Conservation (phyloP, 1,140 invertebrate species). For the Ruditapes philippinarum region DNA sequence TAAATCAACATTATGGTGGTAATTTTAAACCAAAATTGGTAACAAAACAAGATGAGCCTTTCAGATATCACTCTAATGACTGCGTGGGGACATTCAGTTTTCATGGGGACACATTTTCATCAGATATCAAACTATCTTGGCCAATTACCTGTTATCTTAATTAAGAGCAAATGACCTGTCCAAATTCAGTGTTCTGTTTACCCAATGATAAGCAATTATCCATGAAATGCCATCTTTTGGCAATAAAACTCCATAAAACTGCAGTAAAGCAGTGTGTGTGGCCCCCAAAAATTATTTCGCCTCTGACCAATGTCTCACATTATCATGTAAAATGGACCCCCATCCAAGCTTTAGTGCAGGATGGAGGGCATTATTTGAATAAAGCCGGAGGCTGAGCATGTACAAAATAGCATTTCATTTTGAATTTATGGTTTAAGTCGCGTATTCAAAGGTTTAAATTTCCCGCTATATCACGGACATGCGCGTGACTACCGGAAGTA, state of each 20-base stretch:
- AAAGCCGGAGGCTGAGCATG: no score
- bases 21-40: slow-evolving; percentile 14
- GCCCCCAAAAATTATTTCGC: not conserved
- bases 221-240: slow-evolving; percentile 42
- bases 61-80: no score
- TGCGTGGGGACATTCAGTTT: no score
- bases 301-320: slow-evolving; percentile 10
- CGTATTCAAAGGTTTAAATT: no score
- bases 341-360: no score
- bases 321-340: not conserved
- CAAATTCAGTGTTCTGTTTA: slow-evolving; percentile 36
- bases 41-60: not conserved
- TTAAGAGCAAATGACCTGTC: slow-evolving; percentile 35
- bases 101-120: slow-evolving; percentile 7
- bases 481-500: no score
- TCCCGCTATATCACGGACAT: no score
- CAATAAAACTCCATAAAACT: slow-evolving; percentile 60
- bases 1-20: no score
- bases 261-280: slow-evolving; percentile 60
- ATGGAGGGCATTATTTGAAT: no score
- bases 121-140: not conserved
- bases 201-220: slow-evolving; percentile 61
- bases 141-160: slow-evolving; percentile 50
- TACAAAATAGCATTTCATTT: no score
- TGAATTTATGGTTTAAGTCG: no score